phyloP scores from a whole-genome alignment of 2,113 vertebrate species.

The Protobothrops mucrosquamatus region DNA sequence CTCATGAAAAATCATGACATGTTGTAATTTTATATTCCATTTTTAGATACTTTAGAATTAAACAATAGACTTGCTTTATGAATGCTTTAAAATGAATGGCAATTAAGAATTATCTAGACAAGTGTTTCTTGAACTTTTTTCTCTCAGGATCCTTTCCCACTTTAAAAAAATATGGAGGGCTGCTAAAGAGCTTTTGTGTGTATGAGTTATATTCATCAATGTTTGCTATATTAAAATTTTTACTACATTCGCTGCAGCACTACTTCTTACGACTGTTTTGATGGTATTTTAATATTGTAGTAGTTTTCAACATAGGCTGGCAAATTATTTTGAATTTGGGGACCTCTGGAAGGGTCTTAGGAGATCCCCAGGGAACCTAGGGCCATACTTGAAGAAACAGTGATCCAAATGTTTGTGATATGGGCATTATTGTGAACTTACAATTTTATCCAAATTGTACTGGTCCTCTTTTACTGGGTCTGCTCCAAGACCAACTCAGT shows the following conservation, averaged over 20 bases:
- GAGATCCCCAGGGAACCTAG: neutral
- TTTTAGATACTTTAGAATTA: neutral
- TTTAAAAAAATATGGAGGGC: neutral
- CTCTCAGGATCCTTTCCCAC: neutral
- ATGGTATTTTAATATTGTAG: neutral
- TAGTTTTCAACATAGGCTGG: neutral
- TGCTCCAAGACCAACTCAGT: neutral
- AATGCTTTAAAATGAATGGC: neutral
- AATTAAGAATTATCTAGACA: neutral
- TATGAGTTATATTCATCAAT: neutral
- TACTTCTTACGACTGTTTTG: neutral
- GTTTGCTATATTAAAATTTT: neutral
- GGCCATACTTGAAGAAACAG: neutral
- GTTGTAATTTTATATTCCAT: neutral
- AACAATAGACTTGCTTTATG: neutral
- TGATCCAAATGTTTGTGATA: neutral
- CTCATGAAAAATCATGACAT: neutral
- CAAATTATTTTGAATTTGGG: neutral
- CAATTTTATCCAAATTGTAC: neutral
- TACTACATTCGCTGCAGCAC: neutral
- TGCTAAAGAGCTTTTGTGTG: neutral
- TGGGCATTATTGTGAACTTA: neutral
- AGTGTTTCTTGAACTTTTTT: neutral
- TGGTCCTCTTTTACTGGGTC: neutral
- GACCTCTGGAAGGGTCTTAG: neutral